Conservation (phyloP, 35 echinoderm and acorn worm genomes). For the Hemicentrotus pulcherrimus region DNA sequence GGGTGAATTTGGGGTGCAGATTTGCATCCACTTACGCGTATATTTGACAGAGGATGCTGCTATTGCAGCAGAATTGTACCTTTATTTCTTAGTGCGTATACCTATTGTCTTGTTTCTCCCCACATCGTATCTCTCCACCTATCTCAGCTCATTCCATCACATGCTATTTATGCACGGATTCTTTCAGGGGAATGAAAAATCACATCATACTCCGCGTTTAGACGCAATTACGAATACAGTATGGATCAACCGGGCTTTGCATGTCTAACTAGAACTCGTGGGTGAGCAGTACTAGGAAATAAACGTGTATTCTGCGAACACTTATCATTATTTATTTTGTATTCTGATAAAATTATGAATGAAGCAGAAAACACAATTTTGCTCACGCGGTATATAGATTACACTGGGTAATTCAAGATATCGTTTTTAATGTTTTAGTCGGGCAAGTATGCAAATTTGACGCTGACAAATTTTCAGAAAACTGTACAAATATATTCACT, state of each 20-base stretch:
- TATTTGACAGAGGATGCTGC: too few species aligned
- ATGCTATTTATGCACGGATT: neutral
- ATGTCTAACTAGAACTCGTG: neutral
- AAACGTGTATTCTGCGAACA: neutral
- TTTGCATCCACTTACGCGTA: too few species aligned
- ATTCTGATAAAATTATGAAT: neutral
- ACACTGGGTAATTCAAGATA: neutral
- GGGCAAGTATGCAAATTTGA: neutral
- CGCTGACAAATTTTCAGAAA: neutral
- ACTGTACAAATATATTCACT: neutral
- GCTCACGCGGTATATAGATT: neutral
- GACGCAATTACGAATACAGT: neutral
- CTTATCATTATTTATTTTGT: neutral
- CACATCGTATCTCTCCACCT: too few species aligned
- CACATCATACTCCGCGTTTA: neutral
- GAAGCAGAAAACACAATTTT: neutral
- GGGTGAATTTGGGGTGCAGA: too few species aligned
- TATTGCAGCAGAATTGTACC: too few species aligned
- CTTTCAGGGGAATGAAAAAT: neutral
- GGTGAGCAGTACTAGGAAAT: neutral
- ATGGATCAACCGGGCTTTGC: neutral
- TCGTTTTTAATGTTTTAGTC: neutral
- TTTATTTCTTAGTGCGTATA: too few species aligned
- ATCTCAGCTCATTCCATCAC: neutral
- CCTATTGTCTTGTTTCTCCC: too few species aligned